phyloP scores from a whole-genome alignment of 2,113 vertebrate genomes.

The Bettongia penicillata region DNA sequence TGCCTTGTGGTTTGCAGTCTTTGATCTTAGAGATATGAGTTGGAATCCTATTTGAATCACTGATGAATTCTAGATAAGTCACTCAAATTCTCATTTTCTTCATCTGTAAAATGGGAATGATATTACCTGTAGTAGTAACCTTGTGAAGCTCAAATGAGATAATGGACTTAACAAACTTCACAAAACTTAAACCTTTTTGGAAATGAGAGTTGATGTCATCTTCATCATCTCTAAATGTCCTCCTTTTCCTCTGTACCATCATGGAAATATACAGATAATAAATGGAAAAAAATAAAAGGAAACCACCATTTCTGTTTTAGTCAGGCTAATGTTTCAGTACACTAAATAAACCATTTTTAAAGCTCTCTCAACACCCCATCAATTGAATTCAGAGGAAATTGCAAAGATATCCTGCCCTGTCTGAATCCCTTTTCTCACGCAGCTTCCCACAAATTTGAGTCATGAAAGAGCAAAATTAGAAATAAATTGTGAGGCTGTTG shows the following conservation, averaged over 20 bases:
- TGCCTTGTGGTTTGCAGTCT: not conserved
- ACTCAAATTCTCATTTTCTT: not conserved
- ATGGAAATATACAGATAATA: not conserved
- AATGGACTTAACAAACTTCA: not conserved
- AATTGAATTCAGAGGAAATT: constrained; percentile 16
- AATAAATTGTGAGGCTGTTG: constrained; percentile 48
- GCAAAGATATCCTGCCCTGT: constrained; percentile 10
- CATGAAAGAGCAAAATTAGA: constrained; percentile 59
- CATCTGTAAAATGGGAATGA: not conserved
- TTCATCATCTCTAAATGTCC: not conserved
- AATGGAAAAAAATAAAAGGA: constrained; percentile 26
- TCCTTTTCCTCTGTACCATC: not conserved
- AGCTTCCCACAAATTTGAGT: constrained; percentile 47
- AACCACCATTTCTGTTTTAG: not conserved
- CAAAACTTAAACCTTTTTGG: not conserved
- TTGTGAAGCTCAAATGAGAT: not conserved
- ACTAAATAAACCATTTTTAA: not conserved
- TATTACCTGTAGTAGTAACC: not conserved
- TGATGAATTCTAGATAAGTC: not conserved
- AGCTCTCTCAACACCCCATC: not conserved
- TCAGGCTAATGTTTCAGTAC: not conserved
- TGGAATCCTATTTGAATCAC: not conserved
- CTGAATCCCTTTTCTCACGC: constrained; percentile 19
- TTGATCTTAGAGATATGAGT: not conserved
- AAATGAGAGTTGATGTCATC: not conserved